These are phyloP conservation scores for Philopedon plagiatum DNA, from an alignment of 2,888 invertebrate genomes.

Conservation along the genomic window DNA sequence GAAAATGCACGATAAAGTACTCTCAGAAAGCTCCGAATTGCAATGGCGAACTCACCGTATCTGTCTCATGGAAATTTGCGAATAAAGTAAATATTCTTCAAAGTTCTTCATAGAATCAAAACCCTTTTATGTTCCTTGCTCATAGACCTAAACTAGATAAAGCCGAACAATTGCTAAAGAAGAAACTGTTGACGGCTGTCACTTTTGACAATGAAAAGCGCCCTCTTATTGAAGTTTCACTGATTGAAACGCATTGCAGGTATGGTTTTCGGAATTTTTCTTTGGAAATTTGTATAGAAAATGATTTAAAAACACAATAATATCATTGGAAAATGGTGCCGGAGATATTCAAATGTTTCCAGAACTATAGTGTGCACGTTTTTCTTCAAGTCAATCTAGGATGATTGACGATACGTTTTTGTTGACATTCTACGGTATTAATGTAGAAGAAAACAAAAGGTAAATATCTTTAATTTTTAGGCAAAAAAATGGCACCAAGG, in stretches of 20 bases:
- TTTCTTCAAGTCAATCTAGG: background rate
- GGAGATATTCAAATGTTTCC: too few relatives aligned
- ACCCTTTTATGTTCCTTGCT: too few relatives aligned
- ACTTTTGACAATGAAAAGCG: conserved; percentile 6
- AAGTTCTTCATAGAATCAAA: too few relatives aligned
- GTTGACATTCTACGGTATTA: conserved; percentile 5
- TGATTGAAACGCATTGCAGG: conserved; percentile 23
- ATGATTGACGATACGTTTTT: conserved; percentile 20
- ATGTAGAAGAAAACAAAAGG: background rate
- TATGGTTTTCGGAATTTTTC: background rate
- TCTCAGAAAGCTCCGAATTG: too few relatives aligned
- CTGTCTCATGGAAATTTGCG: too few relatives aligned
- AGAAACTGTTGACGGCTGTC: background rate
- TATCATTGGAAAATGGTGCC: background rate
- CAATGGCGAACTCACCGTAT: too few relatives aligned
- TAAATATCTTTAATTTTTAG: conserved; percentile 28
- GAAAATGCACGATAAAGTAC: too few relatives aligned
- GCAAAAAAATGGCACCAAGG: conserved; percentile 89
- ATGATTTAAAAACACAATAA: background rate
- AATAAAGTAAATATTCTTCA: too few relatives aligned
- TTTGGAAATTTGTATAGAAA: background rate
- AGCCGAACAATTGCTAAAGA: background rate
- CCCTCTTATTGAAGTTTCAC: conserved; percentile 16
- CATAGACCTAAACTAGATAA: background rate
- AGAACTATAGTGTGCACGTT: background rate